Percentiles rank a stretch among this genome's conserved stretches.
phyloP scores from a whole-genome alignment of 2,888 invertebrate genomes.

The Blastobasis lacticolella region DNA sequence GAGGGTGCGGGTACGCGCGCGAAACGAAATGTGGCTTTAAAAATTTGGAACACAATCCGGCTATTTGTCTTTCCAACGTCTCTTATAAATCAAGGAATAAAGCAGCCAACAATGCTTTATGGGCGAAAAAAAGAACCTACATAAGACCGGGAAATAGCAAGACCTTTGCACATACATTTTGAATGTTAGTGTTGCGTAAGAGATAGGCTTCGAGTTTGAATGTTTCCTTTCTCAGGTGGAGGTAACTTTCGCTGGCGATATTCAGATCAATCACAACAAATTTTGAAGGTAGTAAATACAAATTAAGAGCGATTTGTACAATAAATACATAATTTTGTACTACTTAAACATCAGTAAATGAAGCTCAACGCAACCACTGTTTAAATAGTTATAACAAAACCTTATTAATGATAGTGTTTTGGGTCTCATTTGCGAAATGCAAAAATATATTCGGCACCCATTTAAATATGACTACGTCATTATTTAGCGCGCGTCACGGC shows the following conservation, averaged over 20 bases:
- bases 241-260: neutral
- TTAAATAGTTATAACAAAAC: too few species aligned
- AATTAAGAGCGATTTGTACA: neutral
- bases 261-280: neutral
- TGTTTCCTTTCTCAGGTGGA: constrained; percentile 20
- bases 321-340: neutral
- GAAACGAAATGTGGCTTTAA: constrained; percentile 85
- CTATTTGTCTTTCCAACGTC: constrained; percentile 84
- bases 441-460: constrained; percentile 19
- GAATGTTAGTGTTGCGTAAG: constrained; percentile 62
- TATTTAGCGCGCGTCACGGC: constrained; percentile 67
- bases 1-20: constrained; percentile 67
- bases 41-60: constrained; percentile 86
- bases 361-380: neutral
- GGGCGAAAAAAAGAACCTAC: constrained; percentile 72
- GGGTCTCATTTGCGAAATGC: neutral
- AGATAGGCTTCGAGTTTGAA: constrained; percentile 32
- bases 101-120: constrained; percentile 78
- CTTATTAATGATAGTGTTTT: too few species aligned
- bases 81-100: constrained; percentile 81
- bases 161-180: constrained; percentile 60
- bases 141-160: constrained; percentile 70
- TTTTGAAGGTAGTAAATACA: too few species aligned
- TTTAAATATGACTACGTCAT: constrained; percentile 65
- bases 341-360: neutral